Evolutionary conservation across 1,140 invertebrate species (phyloP), one percentile per base, ranked within the genome.

Genomic region (Atta colombica): DNA sequence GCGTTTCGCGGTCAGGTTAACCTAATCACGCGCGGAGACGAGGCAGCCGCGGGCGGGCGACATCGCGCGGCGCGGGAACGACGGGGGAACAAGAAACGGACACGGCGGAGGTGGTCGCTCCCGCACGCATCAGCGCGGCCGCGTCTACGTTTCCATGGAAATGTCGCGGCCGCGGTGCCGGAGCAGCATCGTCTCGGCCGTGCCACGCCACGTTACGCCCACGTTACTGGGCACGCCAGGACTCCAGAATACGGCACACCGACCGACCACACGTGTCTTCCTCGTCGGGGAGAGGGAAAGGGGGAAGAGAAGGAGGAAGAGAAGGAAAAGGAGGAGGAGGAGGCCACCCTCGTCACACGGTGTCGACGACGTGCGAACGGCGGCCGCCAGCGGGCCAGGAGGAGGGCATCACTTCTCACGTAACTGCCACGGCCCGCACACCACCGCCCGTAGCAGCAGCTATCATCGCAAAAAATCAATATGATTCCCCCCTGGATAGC

Each of bases 81-180:
- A 31, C 28, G 28, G 28, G 28, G 28, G 12, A 25, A 45, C 21
- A 39, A 21, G n/a, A 39, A 35, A 45, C 68, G 69, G 25, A 49
- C 58, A 49, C 58, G 61, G 61, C 51, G 28, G 35, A 71, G 63
- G 58, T 69, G 72, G 77, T 74, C 80, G 80, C 84, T 65, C 55
- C 61, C 65, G 68, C 60, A 66, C 65, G 65, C 65, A 72, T 69
- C 39, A 49, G 39, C 35, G 35, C 31, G 31, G 35, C 66, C 72
- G 53, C 66, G 63, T 80, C 77, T 80, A 80, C 77, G 77, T 80
- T 80, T 80, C 77, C 77, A 80, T 80, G 77, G 77, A 68, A 80
- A 80, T 80, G 45, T 80, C 63, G 49, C 49, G 61, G 63, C 77
- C 63, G 49, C 63, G 77, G n/a, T 55, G 63, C 63, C 77, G 45